Base-by-base conservation (phyloP, 2,888 invertebrate species). In the Calliphora vomitoria region DNA sequence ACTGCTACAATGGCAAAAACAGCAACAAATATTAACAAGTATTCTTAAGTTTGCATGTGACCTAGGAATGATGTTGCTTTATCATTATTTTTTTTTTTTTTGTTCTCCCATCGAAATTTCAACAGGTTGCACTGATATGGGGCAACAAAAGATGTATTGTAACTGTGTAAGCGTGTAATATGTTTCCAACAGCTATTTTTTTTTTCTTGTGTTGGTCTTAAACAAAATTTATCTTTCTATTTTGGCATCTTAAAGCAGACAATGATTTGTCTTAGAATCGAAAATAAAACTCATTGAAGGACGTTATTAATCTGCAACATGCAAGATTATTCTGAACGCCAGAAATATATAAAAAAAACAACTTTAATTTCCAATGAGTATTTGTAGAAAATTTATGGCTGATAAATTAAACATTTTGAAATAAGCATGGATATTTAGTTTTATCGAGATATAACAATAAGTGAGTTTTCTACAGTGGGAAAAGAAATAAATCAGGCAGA, bases 51-150 rank as follows among this genome's bases (percentile, higher is more conserved):
- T 35, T 35, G 35, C 35, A 6, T 35, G 35, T 35, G 35, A 41
- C 53, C 62, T 64, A 53, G 25, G 62, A 71, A 35, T 62, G 44
- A 31, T 58, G 44, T 31, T 64, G 41, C 25, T 41, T 31, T 35
- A 6, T 18, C 55, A 50, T 25, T 35, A n/a, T 58, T 41, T 41
- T 44, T 44, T 44, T 44, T 44, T 44, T 13, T 44, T 44, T 11
- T 13, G 13, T 50, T 50, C 10, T 38, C n/a, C 13, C 31, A 60
- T 78, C n/a, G 35, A 83, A 60, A 44, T 41, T 69, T 71, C 85
- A 81, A 81, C 81, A 81, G 80, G 81, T 81, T 85, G 75, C 44
- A n/a, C 11, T 20, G 60, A 60, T 47, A n/a, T 38, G 20, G n/a
- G 50, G 60, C 41, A 55, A 11, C 47, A 11, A 20, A 35, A 35